These are phyloP conservation scores for Momotus momota DNA, from an alignment of 2,797 vertebrate genomes.

Conservation along the genomic window DNA sequence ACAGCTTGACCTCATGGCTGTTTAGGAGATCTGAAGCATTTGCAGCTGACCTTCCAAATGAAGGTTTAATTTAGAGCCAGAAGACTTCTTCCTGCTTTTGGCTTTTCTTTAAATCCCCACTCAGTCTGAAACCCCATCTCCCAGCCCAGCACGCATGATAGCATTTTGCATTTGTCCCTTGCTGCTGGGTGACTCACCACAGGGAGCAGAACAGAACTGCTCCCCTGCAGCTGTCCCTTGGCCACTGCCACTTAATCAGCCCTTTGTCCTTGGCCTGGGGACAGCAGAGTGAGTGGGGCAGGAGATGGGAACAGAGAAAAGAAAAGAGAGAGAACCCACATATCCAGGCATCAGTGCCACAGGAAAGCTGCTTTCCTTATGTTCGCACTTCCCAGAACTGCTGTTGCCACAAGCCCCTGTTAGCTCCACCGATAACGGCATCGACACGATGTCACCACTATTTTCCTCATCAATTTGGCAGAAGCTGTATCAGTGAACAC, in stretches of 20 bases:
- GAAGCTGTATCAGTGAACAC: neutral
- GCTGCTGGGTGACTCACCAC: neutral
- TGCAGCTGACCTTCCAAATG: neutral
- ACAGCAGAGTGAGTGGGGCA: fast-evolving
- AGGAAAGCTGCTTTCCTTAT: neutral
- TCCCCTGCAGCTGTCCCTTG: neutral
- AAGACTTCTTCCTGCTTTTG: neutral
- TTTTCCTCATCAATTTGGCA: neutral
- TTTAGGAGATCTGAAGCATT: neutral
- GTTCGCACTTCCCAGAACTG: neutral
- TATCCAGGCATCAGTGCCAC: neutral
- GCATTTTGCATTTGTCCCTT: neutral
- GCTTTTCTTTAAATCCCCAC: neutral
- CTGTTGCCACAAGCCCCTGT: neutral
- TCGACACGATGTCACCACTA: neutral
- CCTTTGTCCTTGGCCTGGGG: neutral
- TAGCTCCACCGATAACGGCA: neutral
- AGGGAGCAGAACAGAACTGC: neutral
- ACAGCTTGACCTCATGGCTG: neutral
- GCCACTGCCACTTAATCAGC: neutral
- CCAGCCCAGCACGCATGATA: fast-evolving
- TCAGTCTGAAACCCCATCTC: neutral
- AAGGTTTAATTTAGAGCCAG: neutral
- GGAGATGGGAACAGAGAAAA: neutral
- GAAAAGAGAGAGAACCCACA: neutral